Percentiles rank a stretch among this genome's conserved stretches.
These are phyloP conservation scores for Lithodes maja DNA, from an alignment of 2,888 invertebrate genomes.

Conservation along the genomic window DNA sequence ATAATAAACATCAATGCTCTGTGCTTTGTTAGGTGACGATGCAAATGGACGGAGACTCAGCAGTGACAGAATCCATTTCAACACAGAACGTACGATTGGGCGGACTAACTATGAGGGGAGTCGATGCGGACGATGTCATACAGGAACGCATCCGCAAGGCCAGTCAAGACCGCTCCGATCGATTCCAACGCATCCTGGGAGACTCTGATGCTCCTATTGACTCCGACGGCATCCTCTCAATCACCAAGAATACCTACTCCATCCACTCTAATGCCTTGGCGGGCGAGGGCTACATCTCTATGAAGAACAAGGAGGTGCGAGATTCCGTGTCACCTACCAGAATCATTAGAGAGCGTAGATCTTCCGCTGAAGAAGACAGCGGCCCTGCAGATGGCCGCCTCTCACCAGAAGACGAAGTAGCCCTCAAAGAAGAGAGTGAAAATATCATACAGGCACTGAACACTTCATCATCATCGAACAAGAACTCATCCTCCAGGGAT, in stretches of 20 bases:
- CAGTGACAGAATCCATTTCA: slow-evolving; percentile 65
- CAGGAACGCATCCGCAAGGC: slow-evolving; percentile 60
- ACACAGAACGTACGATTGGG: slow-evolving; percentile 61
- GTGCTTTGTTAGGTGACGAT: slow-evolving; percentile 52
- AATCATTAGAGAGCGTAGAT: slow-evolving; percentile 55
- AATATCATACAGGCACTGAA: slow-evolving; percentile 35
- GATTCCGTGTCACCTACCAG: slow-evolving; percentile 69
- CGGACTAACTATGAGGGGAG: slow-evolving; percentile 61
- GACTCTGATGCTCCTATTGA: slow-evolving; percentile 55
- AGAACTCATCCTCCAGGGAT: slow-evolving; percentile 54
- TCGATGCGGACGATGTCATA: slow-evolving; percentile 66
- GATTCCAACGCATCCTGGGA: slow-evolving; percentile 63
- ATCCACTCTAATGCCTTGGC: slow-evolving; percentile 69
- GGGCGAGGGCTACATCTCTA: slow-evolving; percentile 65
- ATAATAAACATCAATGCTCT: background rate
- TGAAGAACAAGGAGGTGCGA: slow-evolving; percentile 69
- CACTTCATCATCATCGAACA: slow-evolving; percentile 26
- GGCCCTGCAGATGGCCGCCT: slow-evolving; percentile 57
- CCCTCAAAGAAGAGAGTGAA: slow-evolving; percentile 56
- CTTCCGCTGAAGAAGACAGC: slow-evolving; percentile 51
- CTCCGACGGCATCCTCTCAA: slow-evolving; percentile 55
- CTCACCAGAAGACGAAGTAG: slow-evolving; percentile 65
- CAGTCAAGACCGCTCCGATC: slow-evolving; percentile 53
- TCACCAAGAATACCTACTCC: slow-evolving; percentile 67
- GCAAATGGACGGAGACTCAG: slow-evolving; percentile 61